Evolutionary conservation across 2,113 vertebrate species (phyloP).

Genomic region (Poeciliopsis turrubarensis): DNA sequence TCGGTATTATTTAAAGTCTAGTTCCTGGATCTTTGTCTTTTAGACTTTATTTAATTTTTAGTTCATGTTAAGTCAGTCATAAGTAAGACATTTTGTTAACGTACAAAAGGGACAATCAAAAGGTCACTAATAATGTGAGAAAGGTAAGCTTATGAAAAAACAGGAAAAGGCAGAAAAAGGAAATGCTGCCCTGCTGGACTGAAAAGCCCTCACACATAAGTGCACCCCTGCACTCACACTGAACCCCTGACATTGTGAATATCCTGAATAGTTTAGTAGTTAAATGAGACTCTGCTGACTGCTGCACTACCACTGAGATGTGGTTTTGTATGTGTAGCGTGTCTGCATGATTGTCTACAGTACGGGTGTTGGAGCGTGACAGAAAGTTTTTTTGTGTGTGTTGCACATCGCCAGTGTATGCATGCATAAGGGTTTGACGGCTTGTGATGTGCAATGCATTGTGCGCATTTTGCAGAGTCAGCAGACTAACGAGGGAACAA

Average conservation of each 20-base stretch:
- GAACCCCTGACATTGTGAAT: slow-evolving; percentile 14
- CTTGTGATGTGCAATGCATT: slow-evolving; percentile 3
- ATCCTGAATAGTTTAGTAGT: slow-evolving; percentile 58
- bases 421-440: slow-evolving; percentile 16
- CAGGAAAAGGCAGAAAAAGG: too few relatives aligned
- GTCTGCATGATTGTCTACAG: slow-evolving; percentile 8
- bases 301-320: slow-evolving; percentile 26
- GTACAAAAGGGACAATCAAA: not conserved
- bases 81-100: not conserved
- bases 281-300: slow-evolving; percentile 65
- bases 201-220: not conserved
- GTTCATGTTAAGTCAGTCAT: too few relatives aligned
- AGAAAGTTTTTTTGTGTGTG: not conserved
- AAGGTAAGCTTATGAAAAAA: not conserved
- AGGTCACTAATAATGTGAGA: not conserved
- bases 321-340: slow-evolving; percentile 3
- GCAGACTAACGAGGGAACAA: slow-evolving; percentile 47
- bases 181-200: not conserved
- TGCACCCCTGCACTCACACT: not conserved
- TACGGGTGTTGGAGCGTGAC: slow-evolving; percentile 17
- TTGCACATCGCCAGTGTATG: slow-evolving; percentile 6
- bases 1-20: too few relatives aligned
- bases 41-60: too few relatives aligned
- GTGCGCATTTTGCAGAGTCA: slow-evolving; percentile 43
- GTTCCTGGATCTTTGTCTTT: too few relatives aligned